These are phyloP conservation scores for Cossypha caffra DNA, from an alignment of 2,797 vertebrate genomes.

Conservation along the genomic window DNA sequence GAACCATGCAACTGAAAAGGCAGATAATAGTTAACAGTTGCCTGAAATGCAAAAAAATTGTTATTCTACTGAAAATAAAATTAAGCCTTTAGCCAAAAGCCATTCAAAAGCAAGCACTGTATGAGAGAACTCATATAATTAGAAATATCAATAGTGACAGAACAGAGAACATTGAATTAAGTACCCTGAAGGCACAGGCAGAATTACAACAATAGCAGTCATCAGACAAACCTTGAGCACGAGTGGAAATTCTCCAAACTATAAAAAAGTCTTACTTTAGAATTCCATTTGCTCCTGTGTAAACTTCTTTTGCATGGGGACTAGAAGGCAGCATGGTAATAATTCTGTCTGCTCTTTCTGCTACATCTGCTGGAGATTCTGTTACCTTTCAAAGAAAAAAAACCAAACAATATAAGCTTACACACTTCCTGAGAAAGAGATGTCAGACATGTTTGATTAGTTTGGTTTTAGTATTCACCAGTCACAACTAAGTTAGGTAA, in stretches of 20 bases:
- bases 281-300: conserved; percentile 93
- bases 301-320: conserved; percentile 90
- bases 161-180: neutral
- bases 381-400: conserved; percentile 84
- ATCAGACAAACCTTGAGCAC: neutral
- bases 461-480: neutral
- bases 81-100: neutral
- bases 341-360: conserved; percentile 95
- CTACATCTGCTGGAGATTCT: conserved; percentile 93
- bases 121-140: neutral
- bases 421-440: neutral
- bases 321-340: conserved; percentile 98
- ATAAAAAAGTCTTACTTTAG: conserved; percentile 82
- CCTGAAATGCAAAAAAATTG: neutral
- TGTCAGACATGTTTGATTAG: neutral
- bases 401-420: neutral
- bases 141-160: neutral
- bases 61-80: neutral
- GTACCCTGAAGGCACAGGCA: neutral
- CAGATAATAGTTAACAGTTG: neutral
- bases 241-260: neutral
- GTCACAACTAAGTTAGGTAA: neutral
- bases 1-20: neutral
- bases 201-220: neutral
- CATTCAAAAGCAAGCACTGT: neutral